Conservation (phyloP, 2,888 invertebrate genomes). For the Arge pagana region DNA sequence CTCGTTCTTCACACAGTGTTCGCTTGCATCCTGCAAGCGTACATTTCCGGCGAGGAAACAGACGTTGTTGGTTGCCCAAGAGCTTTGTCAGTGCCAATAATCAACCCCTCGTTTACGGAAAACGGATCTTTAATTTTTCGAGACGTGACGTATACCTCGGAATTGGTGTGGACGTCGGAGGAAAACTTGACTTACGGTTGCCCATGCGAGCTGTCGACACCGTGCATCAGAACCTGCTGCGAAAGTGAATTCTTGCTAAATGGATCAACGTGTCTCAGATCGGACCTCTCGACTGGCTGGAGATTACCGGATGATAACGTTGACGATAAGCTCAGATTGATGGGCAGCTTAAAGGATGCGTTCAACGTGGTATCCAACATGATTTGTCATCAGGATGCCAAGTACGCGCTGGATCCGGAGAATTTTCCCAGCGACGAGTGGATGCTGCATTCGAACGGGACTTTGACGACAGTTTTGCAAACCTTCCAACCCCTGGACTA, state of each 20-base stretch:
- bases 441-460: constrained; percentile 41
- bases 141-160: constrained; percentile 15
- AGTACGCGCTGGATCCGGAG: constrained; percentile 35
- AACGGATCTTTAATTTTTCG: constrained; percentile 8
- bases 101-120: constrained; percentile 8
- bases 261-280: constrained; percentile 9
- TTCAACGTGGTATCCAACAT: constrained; percentile 36
- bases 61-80: constrained; percentile 17
- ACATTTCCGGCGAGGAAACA: too few species aligned
- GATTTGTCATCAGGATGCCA: constrained; percentile 29
- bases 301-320: constrained; percentile 23
- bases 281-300: neutral
- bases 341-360: constrained; percentile 20
- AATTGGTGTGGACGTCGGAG: constrained; percentile 21
- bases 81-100: constrained; percentile 13
- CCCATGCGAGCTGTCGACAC: constrained; percentile 18
- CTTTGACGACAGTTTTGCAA: constrained; percentile 22
- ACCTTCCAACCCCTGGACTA: constrained; percentile 17
- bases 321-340: constrained; percentile 23
- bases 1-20: too few species aligned
- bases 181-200: constrained; percentile 22
- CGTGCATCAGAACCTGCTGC: constrained; percentile 35
- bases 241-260: constrained; percentile 25
- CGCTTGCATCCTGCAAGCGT: too few species aligned
- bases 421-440: constrained; percentile 35